Evolutionary conservation across 2,113 vertebrate genomes (phyloP), one percentile per base, ranked within the genome.

Genomic region (Erythrocercus mccallii): DNA sequence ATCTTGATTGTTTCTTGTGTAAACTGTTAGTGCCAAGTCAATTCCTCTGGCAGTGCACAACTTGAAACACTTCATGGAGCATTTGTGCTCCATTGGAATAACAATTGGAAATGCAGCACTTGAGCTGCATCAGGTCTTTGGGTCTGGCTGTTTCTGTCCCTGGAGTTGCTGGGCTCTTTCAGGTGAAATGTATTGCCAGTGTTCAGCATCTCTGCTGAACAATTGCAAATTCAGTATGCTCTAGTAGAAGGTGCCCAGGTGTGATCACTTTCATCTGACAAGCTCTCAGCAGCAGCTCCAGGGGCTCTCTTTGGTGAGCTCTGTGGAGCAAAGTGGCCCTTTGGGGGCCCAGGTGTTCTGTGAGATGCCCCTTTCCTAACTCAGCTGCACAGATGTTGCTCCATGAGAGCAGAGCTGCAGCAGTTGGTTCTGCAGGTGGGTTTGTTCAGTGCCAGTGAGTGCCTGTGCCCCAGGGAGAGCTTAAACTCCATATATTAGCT

Each of bases 191-290:
- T 30, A 0, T 3, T 81, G 61, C 25, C 6, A 5, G 24, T 57
- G 33, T 25, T 77, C 45, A 35, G 30, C 64, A 33, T 8, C 48
- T 76, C 50, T 77, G 74, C 45, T 42, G 47, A 53, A 10, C 30
- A 62, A 9, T 11, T 44, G 25, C 53, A 37, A 8, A 45, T n/a
- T n/a, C 28, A 5, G 1, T 35, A 1, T 38, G 27, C 2, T 7
- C 5, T 17, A 4, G 23, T 1, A 12, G 45, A 23, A 62, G 42
- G 27, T 73, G 81, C 68, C 48, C 61, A 56, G 70, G 35, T 76
- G 31, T 40, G 48, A n/a, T 65, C 53, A 37, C 0, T 18, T 2
- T 15, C 9, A 35, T 20, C 31, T 51, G 76, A 12, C 57, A 45
- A 71, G 51, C 45, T 53, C 48, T 42, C 28, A 16, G 69, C 88